Base-by-base conservation (phyloP, 2,113 vertebrate genomes). In the Rhinoptilus africanus region DNA sequence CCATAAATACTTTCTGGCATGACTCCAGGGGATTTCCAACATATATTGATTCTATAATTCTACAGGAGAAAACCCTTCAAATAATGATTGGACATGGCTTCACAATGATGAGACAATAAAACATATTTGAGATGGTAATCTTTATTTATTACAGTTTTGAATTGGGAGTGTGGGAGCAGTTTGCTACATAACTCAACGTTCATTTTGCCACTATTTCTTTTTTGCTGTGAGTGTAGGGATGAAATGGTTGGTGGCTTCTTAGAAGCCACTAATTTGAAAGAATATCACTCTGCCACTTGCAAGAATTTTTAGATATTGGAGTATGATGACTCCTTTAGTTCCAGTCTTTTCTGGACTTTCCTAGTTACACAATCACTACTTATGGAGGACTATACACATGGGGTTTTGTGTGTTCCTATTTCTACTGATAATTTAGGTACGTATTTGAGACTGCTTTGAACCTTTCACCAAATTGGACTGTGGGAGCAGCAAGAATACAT, bases 371-470 rank as follows among this genome's bases (percentile, higher is more conserved):
- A 51, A 8, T 68, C 48, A 37, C 12, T 71, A 4, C 8, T 72
- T 88, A 64, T 0, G 2, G 18, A 71, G 18, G 15, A n/a, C 17
- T 53, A 3, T 50, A 21, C 39, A 15, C 1, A 0, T 53, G 22
- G 7, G 18, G 4, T 0, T 15, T 68, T 84, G 6, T 19, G 20
- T 72, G 37, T 63, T 75, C 12, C 6, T 57, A 3, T 88, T 85
- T 62, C 30, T 56, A 23, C 19, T 37, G 8, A 66, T 32, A 77
- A 74, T 87, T 89, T 84, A 39, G 6, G 15, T 43, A 73, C 50
- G 35, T 60, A 80, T 47, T 59, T 91, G 35, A 53, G 35, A 60
- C 20, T 76, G 34, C 27, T 50, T 78, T 67, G 19, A 51, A 13
- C 0, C 1, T 66, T 92, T 85, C 23, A 87, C 8, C 12, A 51